Evolutionary conservation across 2,888 invertebrate genomes (phyloP).

Genomic region (Eupsilia transversa): DNA sequence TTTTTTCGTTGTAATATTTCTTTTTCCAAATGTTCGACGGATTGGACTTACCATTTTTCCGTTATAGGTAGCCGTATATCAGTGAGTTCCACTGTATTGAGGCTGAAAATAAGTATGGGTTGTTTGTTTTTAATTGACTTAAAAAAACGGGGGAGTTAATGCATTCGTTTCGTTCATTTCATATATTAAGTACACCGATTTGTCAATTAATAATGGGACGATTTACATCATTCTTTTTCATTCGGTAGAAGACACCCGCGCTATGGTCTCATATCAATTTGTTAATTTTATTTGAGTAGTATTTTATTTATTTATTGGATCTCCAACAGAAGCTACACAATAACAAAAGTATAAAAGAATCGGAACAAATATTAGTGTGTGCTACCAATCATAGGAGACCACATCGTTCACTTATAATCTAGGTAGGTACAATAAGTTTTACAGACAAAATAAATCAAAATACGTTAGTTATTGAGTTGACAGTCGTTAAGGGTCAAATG

Average conservation of each 20-base stretch:
- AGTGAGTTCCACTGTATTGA: neutral
- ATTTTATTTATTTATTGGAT: neutral
- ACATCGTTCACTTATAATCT: neutral
- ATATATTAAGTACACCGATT: neutral
- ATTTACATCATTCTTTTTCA: neutral
- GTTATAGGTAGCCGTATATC: neutral
- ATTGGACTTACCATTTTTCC: neutral
- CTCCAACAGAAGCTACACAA: neutral
- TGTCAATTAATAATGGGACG: neutral
- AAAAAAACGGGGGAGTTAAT: neutral
- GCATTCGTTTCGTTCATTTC: too few species aligned
- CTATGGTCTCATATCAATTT: neutral
- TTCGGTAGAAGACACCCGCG: neutral
- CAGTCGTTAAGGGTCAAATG: neutral
- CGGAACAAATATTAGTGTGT: neutral
- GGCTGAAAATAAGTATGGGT: neutral
- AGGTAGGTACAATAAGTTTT: neutral
- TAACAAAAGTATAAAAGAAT: neutral
- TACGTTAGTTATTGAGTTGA: neutral
- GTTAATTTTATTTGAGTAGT: neutral
- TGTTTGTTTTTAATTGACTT: neutral
- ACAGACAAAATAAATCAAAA: neutral
- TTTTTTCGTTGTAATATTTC: too few species aligned
- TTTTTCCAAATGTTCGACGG: neutral
- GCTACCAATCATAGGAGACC: neutral